Conservation (phyloP, 53 echinoderm and acorn worm species). For the Hippasteria phrygiana region DNA sequence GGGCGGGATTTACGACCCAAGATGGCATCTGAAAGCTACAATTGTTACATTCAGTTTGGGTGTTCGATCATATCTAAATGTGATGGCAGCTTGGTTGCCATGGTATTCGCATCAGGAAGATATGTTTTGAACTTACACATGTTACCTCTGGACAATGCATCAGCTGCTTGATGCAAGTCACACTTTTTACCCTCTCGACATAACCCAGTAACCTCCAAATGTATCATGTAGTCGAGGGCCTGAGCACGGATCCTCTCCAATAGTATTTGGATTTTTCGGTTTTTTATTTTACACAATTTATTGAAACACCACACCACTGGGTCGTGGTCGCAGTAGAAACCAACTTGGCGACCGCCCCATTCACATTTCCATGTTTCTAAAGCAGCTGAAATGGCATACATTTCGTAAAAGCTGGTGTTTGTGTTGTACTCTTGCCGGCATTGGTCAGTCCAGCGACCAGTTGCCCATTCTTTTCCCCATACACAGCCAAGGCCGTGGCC, state of each 20-base stretch:
- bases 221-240: neutral
- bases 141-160: conserved; percentile 27
- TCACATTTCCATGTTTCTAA: neutral
- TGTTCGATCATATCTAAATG: neutral
- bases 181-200: neutral
- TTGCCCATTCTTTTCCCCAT: conserved; percentile 23
- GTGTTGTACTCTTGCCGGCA: neutral
- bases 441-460: neutral
- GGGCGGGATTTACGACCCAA: no score
- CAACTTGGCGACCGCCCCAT: neutral
- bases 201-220: neutral
- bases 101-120: neutral
- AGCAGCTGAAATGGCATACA: neutral
- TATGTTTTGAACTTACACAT: neutral
- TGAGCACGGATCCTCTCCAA: neutral
- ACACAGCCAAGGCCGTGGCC: conserved; percentile 33
- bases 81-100: neutral
- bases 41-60: no score
- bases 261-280: neutral
- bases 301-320: neutral
- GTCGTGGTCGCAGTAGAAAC: neutral
- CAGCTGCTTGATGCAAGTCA: neutral
- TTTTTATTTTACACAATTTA: neutral
- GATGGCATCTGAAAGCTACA: no score
- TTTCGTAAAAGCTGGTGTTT: neutral